phyloP scores from a whole-genome alignment of 2,113 vertebrate genomes.

The Burhinus oedicnemus region DNA sequence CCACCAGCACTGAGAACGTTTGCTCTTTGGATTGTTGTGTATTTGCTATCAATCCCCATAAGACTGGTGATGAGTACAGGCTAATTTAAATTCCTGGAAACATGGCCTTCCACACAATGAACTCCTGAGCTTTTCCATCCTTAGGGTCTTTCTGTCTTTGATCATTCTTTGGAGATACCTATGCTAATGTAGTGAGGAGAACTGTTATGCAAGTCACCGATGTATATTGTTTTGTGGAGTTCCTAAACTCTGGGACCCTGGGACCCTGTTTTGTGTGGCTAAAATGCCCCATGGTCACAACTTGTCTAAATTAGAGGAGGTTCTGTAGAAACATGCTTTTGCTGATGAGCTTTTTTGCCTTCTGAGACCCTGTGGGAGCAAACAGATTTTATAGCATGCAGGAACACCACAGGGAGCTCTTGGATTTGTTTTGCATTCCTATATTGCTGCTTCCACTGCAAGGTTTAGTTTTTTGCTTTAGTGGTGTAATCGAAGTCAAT shows the following conservation, averaged over 20 bases:
- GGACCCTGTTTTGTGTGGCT: neutral
- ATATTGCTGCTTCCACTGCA: neutral
- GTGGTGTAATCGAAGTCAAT: neutral
- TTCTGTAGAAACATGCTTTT: neutral
- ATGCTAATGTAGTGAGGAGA: neutral
- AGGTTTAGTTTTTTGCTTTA: neutral
- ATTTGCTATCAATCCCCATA: neutral
- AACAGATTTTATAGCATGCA: neutral
- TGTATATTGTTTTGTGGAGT: neutral
- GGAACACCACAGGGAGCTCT: neutral
- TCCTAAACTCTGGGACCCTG: neutral
- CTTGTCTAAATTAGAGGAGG: neutral
- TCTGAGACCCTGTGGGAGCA: neutral
- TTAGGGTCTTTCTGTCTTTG: neutral
- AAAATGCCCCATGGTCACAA: neutral
- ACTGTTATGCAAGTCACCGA: neutral
- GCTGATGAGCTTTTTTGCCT: neutral
- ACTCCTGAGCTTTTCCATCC: neutral
- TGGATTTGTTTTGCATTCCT: neutral
- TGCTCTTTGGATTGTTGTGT: neutral
- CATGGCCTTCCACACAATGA: neutral
- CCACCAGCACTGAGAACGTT: neutral
- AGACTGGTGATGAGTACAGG: neutral
- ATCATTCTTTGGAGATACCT: neutral
- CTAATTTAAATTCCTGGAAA: neutral